Conservation (phyloP, 2,888 invertebrate species). For the Ferrisia virgata region DNA sequence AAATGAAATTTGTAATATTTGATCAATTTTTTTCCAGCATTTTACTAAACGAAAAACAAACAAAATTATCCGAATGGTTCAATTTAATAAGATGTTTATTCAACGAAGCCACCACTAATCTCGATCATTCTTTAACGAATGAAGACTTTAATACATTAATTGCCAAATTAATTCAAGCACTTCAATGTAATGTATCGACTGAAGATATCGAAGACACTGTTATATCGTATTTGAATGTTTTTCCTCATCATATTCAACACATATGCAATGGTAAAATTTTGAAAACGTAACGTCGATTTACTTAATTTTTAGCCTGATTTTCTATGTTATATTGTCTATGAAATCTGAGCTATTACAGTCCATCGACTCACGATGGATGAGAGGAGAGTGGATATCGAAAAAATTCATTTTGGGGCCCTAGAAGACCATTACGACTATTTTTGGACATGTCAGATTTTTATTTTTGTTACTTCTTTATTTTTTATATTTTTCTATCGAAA, state of each 20-base stretch:
- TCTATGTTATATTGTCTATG: too few relatives aligned
- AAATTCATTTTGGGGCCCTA: too few relatives aligned
- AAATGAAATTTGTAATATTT: too few relatives aligned
- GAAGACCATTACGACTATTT: too few relatives aligned
- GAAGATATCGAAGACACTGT: background rate
- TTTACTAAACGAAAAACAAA: background rate
- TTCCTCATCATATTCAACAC: slow-evolving; percentile 33
- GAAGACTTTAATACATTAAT: background rate
- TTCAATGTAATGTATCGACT: background rate
- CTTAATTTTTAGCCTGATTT: too few relatives aligned
- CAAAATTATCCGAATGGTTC: slow-evolving; percentile 14
- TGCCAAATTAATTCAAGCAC: background rate
- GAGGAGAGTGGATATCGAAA: too few relatives aligned
- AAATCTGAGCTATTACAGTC: too few relatives aligned
- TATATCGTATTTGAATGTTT: background rate
- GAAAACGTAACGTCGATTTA: background rate
- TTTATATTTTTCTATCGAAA: too few relatives aligned
- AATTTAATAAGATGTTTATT: background rate
- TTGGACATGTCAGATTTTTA: too few relatives aligned
- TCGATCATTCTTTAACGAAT: background rate
- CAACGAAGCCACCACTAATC: background rate
- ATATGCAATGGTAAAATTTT: background rate
- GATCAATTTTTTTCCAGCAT: background rate
- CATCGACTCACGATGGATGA: too few relatives aligned
- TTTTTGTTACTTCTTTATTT: too few relatives aligned